Evolutionary conservation across 2,113 vertebrate species (phyloP), one percentile per base, ranked within the genome.

Genomic region (Rhinichthys klamathensis): DNA sequence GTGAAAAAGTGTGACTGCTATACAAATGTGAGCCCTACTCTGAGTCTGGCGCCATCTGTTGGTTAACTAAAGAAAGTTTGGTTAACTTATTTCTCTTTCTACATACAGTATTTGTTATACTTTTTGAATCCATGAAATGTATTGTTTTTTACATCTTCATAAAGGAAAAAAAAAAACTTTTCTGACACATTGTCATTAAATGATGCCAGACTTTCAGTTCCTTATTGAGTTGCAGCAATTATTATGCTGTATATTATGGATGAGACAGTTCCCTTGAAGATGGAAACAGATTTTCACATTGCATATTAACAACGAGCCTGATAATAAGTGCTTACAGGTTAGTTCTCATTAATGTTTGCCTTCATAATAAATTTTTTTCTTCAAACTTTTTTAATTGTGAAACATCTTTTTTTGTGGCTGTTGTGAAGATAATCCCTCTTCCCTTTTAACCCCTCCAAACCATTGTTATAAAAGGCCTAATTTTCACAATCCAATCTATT

Each of bases 1-100:
- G 11, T 0, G 15, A 30, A 30, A 27, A 3, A 32, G 65, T 69
- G 65, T 69, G 65, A 69, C 65, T 21, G 65, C 7, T 35, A 46
- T 46, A 11, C 11, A 46, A 46, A 15, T 15, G 30, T 8, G 63
- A 67, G 63, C 15, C 15, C 8, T n/a, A 49, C n/a, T n/a, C n/a
- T n/a, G n/a, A n/a, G 49, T 51, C 13, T 51, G 49, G 46, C 18
- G 27, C 80, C 80, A 70, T 54, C 80, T 70, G 46, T 30, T 70
- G 80, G 27, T 70, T 70, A n/a, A 9, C 27, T 13, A 12, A 51
- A 67, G 63, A 8, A 60, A n/a, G 16, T 49, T 32, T 25, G 5
- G 10, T 25, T 8, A 25, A n/a, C n/a, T n/a, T n/a, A n/a, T 46
- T 41, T 41, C 38, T 44, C 21, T 58, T 58, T 2, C 16, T 2